Evolutionary conservation across 2,888 invertebrate genomes (phyloP), one percentile per base, ranked within the genome.

Genomic region (Pyrgus malvae): DNA sequence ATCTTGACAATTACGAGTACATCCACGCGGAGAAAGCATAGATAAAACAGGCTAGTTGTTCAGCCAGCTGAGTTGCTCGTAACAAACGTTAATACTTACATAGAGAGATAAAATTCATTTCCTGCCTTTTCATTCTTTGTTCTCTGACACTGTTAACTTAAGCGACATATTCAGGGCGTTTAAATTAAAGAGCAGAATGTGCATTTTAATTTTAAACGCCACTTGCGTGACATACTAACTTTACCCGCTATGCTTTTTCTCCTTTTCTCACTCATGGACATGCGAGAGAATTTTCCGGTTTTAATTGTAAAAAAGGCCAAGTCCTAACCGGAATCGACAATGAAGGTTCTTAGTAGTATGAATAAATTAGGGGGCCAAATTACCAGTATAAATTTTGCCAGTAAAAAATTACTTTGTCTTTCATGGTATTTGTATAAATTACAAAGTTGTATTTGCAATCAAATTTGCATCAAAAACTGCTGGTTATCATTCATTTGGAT

Each of bases 101-200:
- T 53, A 45, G 45, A 37, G 44, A 45, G 44, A 53, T 53, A 53
- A 53, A 53, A 45, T 53, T 53, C 53, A 53, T 53, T 53, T 53
- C 53, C 53, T 45, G 53, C 53, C 53, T 45, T 53, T 53, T 53
- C 29, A 53, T 53, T 53, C 53, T 53, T 53, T 53, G 45, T 53
- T 45, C 45, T 31, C 45, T 45, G 53, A 53, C 53, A 53, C 53
- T 51, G 53, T 45, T 53, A 45, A 53, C 53, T 53, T 53, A 53
- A 45, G 53, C 53, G 53, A 53, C 53, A 53, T 53, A 45, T 53
- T 53, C 51, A 53, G 51, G 37, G 27, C 51, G 37, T 12, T 53
- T 53, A 53, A 53, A 45, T 53, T 53, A 53, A 53, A 51, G 45
- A 53, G 44, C 19, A 45, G 37, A 45, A 53, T 45, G 51, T 45